Conservation (phyloP, 2,113 vertebrate species). For the Passer montanus region DNA sequence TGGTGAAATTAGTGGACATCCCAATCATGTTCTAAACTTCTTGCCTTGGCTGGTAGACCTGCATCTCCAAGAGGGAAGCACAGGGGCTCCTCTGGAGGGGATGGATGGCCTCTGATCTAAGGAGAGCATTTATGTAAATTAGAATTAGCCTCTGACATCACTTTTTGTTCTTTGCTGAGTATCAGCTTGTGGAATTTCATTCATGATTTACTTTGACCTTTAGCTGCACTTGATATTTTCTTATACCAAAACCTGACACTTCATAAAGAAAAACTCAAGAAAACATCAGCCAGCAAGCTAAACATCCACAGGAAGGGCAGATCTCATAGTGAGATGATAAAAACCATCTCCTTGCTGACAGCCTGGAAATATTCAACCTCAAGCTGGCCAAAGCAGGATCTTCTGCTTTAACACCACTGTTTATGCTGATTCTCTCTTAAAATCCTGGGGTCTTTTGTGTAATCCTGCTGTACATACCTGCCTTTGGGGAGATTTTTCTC, state of each 20-base stretch:
- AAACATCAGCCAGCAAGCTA: neutral
- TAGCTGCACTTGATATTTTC: neutral
- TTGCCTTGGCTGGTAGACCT: neutral
- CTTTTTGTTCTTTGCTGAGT: neutral
- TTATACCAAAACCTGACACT: neutral
- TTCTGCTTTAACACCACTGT: neutral
- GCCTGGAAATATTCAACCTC: neutral
- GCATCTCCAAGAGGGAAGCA: accelerated
- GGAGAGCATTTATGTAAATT: neutral
- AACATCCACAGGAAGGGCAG: neutral
- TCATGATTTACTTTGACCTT: neutral
- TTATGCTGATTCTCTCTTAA: neutral
- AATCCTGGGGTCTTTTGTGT: neutral
- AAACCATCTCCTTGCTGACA: neutral
- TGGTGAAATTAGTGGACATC: neutral
- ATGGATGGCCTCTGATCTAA: neutral
- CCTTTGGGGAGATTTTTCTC: neutral
- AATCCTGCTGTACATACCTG: neutral
- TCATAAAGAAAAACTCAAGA: neutral
- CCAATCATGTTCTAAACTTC: neutral
- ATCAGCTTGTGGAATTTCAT: neutral
- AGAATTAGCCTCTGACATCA: neutral
- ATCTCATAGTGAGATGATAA: neutral
- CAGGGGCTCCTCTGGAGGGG: neutral
- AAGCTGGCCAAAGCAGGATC: neutral